Conservation (phyloP, 2,888 invertebrate genomes). For the Fragum fragum region DNA sequence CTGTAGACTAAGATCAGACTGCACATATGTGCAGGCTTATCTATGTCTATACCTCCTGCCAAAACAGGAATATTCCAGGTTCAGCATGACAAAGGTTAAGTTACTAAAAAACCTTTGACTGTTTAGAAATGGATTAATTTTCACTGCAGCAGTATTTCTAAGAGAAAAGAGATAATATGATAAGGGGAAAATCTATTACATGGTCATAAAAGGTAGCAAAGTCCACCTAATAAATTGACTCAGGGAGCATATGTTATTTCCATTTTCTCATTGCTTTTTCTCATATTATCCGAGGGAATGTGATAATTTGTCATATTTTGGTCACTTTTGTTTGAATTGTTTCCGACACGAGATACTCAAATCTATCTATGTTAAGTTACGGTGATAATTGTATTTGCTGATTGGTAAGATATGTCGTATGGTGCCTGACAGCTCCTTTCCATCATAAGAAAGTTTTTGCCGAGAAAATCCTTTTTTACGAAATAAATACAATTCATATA, state of each 20-base stretch:
- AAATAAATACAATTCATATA: no score
- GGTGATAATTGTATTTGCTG: slow-evolving; percentile 31
- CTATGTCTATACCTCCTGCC: no score
- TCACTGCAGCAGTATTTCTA: no score
- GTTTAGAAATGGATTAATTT: no score
- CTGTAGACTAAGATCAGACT: no score
- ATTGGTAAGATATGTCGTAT: slow-evolving; percentile 28
- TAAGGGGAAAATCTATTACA: slow-evolving; percentile 6
- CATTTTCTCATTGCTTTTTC: slow-evolving; percentile 44
- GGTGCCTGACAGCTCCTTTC: slow-evolving; percentile 20
- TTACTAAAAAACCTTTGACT: no score
- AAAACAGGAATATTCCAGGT: no score
- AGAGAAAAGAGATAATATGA: not conserved
- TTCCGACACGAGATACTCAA: slow-evolving; percentile 22
- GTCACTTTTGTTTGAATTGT: slow-evolving; percentile 33
- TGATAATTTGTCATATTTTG: slow-evolving; percentile 63
- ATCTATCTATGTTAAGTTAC: slow-evolving; percentile 26
- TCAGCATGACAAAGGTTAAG: no score
- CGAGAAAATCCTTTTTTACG: no score
- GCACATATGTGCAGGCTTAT: no score
- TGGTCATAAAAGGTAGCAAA: slow-evolving; percentile 26
- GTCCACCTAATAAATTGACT: slow-evolving; percentile 36
- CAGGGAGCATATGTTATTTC: slow-evolving; percentile 50
- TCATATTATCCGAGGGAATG: slow-evolving; percentile 35
- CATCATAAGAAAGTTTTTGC: no score